These are phyloP conservation scores for Pseudochirops cupreus DNA, from an alignment of 2,797 vertebrate genomes.

Conservation along the genomic window DNA sequence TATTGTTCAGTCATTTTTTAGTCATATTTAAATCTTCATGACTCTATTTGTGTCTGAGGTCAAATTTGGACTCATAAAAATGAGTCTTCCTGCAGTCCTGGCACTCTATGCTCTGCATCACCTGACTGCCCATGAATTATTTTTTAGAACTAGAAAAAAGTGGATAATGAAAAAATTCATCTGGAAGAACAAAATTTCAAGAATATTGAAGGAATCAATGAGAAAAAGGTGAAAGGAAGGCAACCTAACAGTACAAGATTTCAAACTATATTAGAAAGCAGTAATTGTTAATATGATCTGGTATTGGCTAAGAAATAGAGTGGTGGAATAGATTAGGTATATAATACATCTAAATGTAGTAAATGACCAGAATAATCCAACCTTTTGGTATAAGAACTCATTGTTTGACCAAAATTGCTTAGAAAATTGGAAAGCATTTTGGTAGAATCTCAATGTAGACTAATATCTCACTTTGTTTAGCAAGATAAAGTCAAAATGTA, in stretches of 20 bases:
- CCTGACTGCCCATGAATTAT: no score
- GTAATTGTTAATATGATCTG: background rate
- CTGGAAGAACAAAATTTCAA: background rate
- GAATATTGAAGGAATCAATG: background rate
- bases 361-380: background rate
- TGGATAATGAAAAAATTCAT: background rate
- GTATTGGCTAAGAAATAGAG: background rate
- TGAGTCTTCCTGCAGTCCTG: no score
- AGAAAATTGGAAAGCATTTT: background rate
- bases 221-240: background rate
- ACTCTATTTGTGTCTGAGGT: no score
- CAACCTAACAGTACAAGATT: background rate
- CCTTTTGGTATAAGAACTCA: background rate
- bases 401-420: background rate
- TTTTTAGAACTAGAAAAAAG: background rate
- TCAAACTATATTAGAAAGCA: background rate
- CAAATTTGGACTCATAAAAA: no score
- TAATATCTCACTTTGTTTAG: background rate
- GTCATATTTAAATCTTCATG: no score
- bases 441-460: background rate
- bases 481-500: background rate
- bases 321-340: background rate
- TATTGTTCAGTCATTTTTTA: no score
- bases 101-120: no score
- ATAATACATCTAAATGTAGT: background rate